Evolutionary conservation across 2,797 vertebrate species (phyloP), one percentile per base, ranked within the genome.

Genomic region (Benthosema pterotum): DNA sequence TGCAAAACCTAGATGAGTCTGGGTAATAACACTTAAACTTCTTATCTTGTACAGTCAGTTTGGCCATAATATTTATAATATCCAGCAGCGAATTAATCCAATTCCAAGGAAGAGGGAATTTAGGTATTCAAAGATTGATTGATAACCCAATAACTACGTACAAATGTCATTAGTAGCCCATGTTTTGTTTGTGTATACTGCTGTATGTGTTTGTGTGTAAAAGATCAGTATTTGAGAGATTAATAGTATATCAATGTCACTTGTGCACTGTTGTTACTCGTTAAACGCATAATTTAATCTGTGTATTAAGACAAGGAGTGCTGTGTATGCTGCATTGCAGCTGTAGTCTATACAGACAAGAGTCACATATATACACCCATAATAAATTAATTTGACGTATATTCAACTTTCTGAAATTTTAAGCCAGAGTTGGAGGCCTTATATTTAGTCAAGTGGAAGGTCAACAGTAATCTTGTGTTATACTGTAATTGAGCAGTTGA

Each of bases 51-150:
- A 52, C 51, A 63, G 86, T 80, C 74, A 74, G 58, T 62, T 77
- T 75, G 65, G 70, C 71, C 76, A 83, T 87, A 83, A 87, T 89
- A 87, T 87, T 86, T 88, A 86, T 71, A 80, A 59, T 66, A 75
- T 79, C 65, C 76, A 78, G 73, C 69, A 74, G 71, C 79, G 78
- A 88, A 82, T n/a, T n/a, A n/a, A n/a, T 86, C 78, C 57, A 74
- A 78, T 72, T 79, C 53, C 61, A 73, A 63, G 71, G 42, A 46
- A 52, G 42, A 47, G 46, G 52, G 60, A 65, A 68, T 54, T 72
- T 72, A 68, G 57, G 53, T 64, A 57, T 64, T 74, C 68, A 65
- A 48, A 72, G 64, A 63, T 47, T 38, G 53, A 80, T 50, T 58
- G 69, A 49, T 73, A 79, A 70, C 57, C 62, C 65, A 68, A 42